Evolutionary conservation across 2,797 vertebrate genomes (phyloP).

Genomic region (Threskiornis aethiopicus): DNA sequence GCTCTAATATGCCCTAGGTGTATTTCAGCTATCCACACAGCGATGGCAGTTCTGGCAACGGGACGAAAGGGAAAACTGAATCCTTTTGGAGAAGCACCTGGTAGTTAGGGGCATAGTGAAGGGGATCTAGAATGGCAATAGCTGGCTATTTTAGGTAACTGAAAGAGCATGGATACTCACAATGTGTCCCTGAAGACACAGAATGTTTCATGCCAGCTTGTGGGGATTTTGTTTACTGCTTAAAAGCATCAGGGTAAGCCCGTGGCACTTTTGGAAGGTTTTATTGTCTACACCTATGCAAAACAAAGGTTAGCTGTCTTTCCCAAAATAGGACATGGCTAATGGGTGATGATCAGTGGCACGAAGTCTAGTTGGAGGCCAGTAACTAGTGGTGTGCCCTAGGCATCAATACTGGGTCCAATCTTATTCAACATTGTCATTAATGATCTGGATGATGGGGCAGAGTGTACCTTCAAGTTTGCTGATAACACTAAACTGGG

Average conservation of each 20-base stretch:
- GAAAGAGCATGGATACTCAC: background rate
- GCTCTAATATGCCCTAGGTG: background rate
- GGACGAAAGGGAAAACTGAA: background rate
- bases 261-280: background rate
- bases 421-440: background rate
- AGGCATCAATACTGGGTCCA: background rate
- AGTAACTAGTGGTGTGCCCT: background rate
- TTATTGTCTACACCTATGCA: background rate
- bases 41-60: background rate
- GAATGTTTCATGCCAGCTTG: background rate
- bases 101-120: background rate
- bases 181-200: background rate
- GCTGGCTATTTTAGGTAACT: background rate
- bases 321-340: background rate
- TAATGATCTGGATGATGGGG: background rate
- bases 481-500: background rate
- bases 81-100: background rate
- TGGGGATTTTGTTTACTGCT: background rate
- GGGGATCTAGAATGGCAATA: background rate
- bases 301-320: background rate
- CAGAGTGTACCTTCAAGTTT: background rate
- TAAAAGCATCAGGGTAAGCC: background rate
- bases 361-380: background rate
- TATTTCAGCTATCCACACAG: background rate
- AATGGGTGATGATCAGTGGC: background rate